These are phyloP conservation scores for Cirrhinus mrigala DNA, from an alignment of 2,797 vertebrate species.

Conservation along the genomic window DNA sequence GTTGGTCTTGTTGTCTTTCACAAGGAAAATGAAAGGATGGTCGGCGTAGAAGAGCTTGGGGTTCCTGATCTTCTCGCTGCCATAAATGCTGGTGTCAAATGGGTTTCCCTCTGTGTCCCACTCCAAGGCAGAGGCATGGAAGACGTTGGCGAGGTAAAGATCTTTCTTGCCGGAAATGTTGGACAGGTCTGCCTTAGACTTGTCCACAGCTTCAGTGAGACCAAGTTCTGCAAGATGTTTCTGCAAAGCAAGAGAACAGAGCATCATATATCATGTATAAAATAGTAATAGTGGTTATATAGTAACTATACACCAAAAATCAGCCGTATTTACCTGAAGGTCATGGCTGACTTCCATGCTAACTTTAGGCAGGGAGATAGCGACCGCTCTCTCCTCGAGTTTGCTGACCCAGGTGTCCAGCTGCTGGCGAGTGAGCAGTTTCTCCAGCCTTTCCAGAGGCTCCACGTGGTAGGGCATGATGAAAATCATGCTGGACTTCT, in stretches of 20 bases:
- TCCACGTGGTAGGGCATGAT: constrained; percentile 95
- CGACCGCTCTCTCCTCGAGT: constrained; percentile 87
- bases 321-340: constrained; percentile 76
- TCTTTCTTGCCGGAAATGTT: constrained; percentile 98
- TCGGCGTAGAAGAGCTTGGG: constrained; percentile 95
- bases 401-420: constrained; percentile 90
- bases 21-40: constrained; percentile 95
- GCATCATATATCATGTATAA: not conserved
- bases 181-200: constrained; percentile 94
- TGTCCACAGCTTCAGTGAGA: constrained; percentile 93
- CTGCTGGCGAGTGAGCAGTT: constrained; percentile 90
- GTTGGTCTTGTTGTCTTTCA: constrained; percentile 93
- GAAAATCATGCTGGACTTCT: constrained; percentile 92
- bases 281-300: not conserved
- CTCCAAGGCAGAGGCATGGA: constrained; percentile 90
- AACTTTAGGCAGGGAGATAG: constrained; percentile 92
- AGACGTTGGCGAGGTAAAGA: constrained; percentile 91
- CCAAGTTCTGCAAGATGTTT: constrained; percentile 93
- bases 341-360: constrained; percentile 82
- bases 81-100: constrained; percentile 86
- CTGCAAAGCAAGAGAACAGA: constrained; percentile 69
- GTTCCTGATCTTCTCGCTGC: constrained; percentile 86
- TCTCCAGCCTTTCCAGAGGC: constrained; percentile 89
- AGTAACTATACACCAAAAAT: not conserved
- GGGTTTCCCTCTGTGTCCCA: constrained; percentile 90